Base-by-base conservation (phyloP, 1,140 invertebrate genomes). In the Camponotus pennsylvanicus region DNA sequence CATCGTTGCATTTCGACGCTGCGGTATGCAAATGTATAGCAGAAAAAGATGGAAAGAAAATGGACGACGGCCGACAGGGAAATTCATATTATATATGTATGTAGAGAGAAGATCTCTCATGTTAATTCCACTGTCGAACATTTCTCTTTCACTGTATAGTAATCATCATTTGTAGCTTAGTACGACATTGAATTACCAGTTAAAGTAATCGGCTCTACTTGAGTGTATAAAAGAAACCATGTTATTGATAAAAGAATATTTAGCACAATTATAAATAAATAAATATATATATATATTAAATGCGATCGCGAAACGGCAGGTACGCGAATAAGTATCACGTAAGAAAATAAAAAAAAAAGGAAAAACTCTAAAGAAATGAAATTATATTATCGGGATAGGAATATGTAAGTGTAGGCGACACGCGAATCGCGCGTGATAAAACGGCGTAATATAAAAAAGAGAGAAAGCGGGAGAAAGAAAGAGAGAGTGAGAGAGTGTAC, bases 101-200 rank as follows among this genome's bases (percentile, higher is more conserved):
- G 34, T 45, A 84, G 77, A 89, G 84, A 61, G 84, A 89, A 87
- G 61, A 89, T 85, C 86, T 80, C 88, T 88, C 87, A 88, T 86
- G 89, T 91, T 78, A 75, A 88, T 91, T 90, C 89, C 88, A 92
- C 69, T 91, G 91, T 88, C 89, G 89, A 92, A 93, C 90, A 91
- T 93, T 93, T 93, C 89, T 94, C 91, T 94, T 93, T 94, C 93
- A 94, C 92, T 94, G 92, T 94, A 94, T 93, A 94, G 93, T 93
- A 94, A 94, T 93, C 92, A 94, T 93, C 92, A 93, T 94, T 93
- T 93, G 64, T 93, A 94, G 92, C 84, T 92, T 94, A 93, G 92
- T 93, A 92, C 92, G 91, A 93, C 92, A 94, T 92, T 92, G 90
- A 92, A 92, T 92, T 94, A 94, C 91, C 86, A 93, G 91, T 85